Conservation (phyloP, 2,888 invertebrate species). For the Pomacea canaliculata region DNA sequence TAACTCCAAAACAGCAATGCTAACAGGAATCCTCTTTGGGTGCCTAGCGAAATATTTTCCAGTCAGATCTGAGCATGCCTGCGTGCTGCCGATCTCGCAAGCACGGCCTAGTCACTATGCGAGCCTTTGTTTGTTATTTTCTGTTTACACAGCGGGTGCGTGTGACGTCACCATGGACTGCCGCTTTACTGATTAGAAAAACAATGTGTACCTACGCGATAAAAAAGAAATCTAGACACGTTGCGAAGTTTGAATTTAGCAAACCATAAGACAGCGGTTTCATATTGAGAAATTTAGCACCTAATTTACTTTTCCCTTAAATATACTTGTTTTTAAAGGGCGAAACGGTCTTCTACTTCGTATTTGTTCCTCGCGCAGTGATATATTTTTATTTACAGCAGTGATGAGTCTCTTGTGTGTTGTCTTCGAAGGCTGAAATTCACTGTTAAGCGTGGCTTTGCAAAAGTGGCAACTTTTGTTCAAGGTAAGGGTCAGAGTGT, state of each 20-base stretch:
- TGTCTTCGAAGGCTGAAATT: constrained; percentile 37
- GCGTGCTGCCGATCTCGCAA: constrained; percentile 20
- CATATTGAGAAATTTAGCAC: too few relatives aligned
- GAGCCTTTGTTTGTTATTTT: constrained; percentile 55
- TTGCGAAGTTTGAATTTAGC: too few relatives aligned
- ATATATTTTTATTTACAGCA: constrained; percentile 67
- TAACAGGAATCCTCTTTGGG: too few relatives aligned
- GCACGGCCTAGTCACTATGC: constrained; percentile 15
- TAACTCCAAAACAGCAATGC: too few relatives aligned
- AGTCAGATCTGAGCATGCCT: background rate
- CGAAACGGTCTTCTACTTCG: background rate
- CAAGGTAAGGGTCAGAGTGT: constrained; percentile 16
- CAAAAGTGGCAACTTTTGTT: constrained; percentile 18
- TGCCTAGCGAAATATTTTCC: too few relatives aligned
- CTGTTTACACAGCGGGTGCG: constrained; percentile 65
- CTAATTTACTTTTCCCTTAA: too few relatives aligned
- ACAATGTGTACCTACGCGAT: constrained; percentile 45
- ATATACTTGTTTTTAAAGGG: background rate
- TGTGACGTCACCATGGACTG: constrained; percentile 58
- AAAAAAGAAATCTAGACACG: constrained; percentile 16
- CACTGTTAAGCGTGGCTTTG: constrained; percentile 27
- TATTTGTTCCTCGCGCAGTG: constrained; percentile 46
- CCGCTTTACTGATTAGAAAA: constrained; percentile 46
- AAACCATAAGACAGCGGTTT: too few relatives aligned
- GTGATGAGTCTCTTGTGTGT: constrained; percentile 59